Evolutionary conservation across 64 coral and sea anemone species (phyloP), one percentile per base, ranked within the genome.

Genomic region (Montipora capricornis): DNA sequence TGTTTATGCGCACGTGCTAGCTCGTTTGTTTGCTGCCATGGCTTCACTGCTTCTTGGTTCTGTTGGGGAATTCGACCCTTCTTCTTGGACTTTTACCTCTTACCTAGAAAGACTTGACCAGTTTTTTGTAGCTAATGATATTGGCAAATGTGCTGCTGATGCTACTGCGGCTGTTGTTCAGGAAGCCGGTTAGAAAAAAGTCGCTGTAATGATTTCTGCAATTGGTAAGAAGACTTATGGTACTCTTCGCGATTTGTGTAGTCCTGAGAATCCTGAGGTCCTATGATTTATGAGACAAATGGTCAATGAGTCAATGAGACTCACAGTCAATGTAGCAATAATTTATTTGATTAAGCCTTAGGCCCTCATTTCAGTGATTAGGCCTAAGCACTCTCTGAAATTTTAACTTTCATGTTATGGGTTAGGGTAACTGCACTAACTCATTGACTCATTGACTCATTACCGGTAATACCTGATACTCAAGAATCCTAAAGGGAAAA

Each of bases 41-140:
- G 83, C 62, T 70, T 71, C 67, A 50, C 44, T 44, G 51, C 70
- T 94, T 19, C 37, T 94, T 82, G 77, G 86, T 73, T 88, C 87
- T 47, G 8, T 94, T 82, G 85, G 86, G 19, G 86, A 94, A 58
- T 94, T 82, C 60, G 85, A 84, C 47, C 53, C 86, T 44, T 81
- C 92, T 16, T 82, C 87, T 9, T 86, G 89, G 62, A 75, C 88
- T 82, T 94, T 82, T 62, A 22, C 87, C 64, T 4, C 11, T 11
- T 64, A 64, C 14, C 61, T 64, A 0, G 61, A 64, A 64, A 64
- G 61, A 0, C 61, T 86, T 67, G 88, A 93, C 13, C 91, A 87
- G 81, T 93, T 77, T 49, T 93, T 93, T 67, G 64, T 78, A 5
- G 74, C 82, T 12, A 64, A 64, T 16, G 2, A 64, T 15, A 64